Evolutionary conservation across 2,797 vertebrate species (phyloP), one percentile per base, ranked within the genome.

Genomic region (Cossypha heuglini): DNA sequence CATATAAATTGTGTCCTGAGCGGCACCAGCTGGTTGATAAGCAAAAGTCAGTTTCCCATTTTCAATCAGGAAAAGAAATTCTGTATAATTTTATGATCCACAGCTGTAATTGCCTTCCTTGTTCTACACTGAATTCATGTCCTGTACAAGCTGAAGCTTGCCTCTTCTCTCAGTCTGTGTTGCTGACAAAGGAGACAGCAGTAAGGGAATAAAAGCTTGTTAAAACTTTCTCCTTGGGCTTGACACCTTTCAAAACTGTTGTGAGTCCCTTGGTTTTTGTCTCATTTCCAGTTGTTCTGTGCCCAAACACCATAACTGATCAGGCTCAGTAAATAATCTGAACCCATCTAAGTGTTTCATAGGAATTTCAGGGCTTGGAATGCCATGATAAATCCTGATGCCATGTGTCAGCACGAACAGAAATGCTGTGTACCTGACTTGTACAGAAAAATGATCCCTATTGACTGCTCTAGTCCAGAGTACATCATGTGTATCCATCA

Each of bases 221-320:
- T 87, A 55, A 18, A 81, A 22, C 12, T 52, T 84, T 58, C 8
- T 85, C 20, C 48, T 67, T 43, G 33, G 45, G 6, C 51, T 78
- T 74, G 48, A 51, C 64, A 46, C 16, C 5, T 85, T 45, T 43
- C 16, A 57, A 7, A 42, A 28, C 28, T 89, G 69, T 40, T 42
- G 24, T 13, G 48, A 14, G 14, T 45, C 1, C 0, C 12, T 93
- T 0, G 0, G 6, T 8, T 28, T 57, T 49, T 64, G 11, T 67
- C 55, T 76, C 3, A 0, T 90, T 82, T 59, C 59, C 48, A 62
- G n/a, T 58, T 51, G 17, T n/a, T 58, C 28, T 80, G 16, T 93
- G 45, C 38, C 52, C 57, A 71, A 31, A 52, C 10, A 12, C 45
- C 29, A 0, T 18, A 66, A 26, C 14, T 63, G 19, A 5, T 63